Base-by-base conservation (phyloP, 2,797 vertebrate species). In the Benthosema pterotum region DNA sequence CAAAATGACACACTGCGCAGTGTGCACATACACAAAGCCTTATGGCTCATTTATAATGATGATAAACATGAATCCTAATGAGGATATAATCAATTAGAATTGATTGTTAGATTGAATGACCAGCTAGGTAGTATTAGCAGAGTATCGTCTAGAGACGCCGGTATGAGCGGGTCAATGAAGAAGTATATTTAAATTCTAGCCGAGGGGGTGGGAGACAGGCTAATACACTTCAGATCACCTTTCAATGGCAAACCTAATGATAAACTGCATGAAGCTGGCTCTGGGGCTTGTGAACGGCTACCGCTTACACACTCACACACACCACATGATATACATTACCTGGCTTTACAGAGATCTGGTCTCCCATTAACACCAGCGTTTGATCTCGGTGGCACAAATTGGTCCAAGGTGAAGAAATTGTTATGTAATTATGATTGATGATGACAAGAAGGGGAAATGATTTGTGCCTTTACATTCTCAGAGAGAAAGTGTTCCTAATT, bases 361-460 rank as follows among this genome's bases (percentile, higher is more conserved):
- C 89, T 71, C 90, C 89, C 89, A 88, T 89, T 90, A 91, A 69
- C 74, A 71, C 65, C 56, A 69, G 93, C 87, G 93, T 96, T 96
- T 97, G 94, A 97, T 97, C 94, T 96, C 85, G 82, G 76, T 86
- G 93, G 92, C 93, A 94, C 93, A 96, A 97, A 98, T 97, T 94
- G 95, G 95, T 96, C 93, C 95, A 98, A 97, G 95, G 95, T 96
- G 95, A 97, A 93, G 95, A 95, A 95, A 94, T 92, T 91, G 94
- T 94, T 90, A 94, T 87, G 56, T 94, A 92, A 93, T 92, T 94
- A 93, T 95, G 95, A 97, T 95, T 92, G 93, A 97, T 97, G 93
- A 90, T 89, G 90, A 74, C 83, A 79, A 60, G 67, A 90, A 87
- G 84, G 52, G 79, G 89, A 93, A 94, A 94, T 94, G 89, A 90